phyloP scores from a whole-genome alignment of 1,140 invertebrate species.

The Sycophaga agraensis region DNA sequence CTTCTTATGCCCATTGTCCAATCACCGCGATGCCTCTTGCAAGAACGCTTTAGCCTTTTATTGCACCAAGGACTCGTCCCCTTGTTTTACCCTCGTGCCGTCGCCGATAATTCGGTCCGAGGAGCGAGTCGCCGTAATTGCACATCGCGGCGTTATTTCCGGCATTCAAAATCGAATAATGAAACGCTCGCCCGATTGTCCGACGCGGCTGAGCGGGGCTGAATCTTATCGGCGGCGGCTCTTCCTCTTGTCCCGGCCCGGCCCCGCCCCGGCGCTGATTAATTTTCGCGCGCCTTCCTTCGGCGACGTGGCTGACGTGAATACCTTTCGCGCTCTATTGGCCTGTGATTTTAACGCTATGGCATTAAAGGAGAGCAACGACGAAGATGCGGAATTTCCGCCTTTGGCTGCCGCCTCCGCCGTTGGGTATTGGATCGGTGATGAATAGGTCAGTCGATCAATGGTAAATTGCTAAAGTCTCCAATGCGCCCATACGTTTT shows the following conservation, averaged over 20 bases:
- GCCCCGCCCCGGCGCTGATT: conserved; percentile 3
- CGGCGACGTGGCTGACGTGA: neutral
- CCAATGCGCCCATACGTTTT: no score
- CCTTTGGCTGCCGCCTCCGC: no score
- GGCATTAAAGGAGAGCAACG: no score
- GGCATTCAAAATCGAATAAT: conserved; percentile 18
- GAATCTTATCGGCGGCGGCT: conserved; percentile 7
- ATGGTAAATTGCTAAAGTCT: no score
- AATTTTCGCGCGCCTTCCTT: conserved; percentile 5
- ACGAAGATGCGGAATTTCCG: no score
- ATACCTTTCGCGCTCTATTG: neutral
- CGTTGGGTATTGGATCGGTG: no score
- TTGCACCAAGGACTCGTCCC: neutral
- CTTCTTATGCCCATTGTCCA: no score
- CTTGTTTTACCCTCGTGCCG: conserved; percentile 11
- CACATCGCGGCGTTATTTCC: conserved; percentile 20
- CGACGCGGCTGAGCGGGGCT: neutral
- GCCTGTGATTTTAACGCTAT: conserved; percentile 3
- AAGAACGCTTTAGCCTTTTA: neutral
- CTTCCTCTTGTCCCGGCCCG: no score
- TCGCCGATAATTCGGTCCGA: conserved; percentile 3
- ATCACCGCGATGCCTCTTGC: neutral
- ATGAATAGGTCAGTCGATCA: no score
- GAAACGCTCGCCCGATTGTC: neutral
- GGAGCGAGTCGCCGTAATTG: conserved; percentile 10